phyloP scores from a whole-genome alignment of 2,113 vertebrate genomes.

The Butastur rufipennis region DNA sequence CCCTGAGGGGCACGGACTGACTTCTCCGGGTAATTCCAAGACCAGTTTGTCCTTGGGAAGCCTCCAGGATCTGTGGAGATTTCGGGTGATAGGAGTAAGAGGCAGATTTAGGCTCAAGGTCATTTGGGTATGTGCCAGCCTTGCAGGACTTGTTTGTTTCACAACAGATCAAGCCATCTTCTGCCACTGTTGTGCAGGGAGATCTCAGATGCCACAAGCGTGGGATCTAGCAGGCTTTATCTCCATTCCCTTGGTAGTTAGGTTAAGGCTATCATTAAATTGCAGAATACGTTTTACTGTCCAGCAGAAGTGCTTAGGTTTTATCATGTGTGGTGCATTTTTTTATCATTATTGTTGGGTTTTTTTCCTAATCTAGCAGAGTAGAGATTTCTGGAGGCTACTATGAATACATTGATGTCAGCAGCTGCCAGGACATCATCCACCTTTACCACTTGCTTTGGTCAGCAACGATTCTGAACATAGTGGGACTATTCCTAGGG shows the following conservation, averaged over 20 bases:
- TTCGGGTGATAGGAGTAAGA: not conserved
- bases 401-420: slow-evolving; percentile 95
- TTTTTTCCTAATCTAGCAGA: slow-evolving; percentile 65
- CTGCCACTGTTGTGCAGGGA: not conserved
- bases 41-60: not conserved
- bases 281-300: not conserved
- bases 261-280: not conserved
- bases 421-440: slow-evolving; percentile 95
- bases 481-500: slow-evolving; percentile 91
- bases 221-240: not conserved
- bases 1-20: not conserved
- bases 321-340: not conserved
- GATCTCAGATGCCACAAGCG: not conserved
- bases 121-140: not conserved
- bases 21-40: not conserved
- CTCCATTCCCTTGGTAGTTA: not conserved
- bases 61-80: not conserved
- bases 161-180: not conserved
- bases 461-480: slow-evolving; percentile 95
- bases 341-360: not conserved
- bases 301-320: not conserved
- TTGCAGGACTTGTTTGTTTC: not conserved
- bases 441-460: slow-evolving; percentile 96
- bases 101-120: not conserved
- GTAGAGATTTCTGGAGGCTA: slow-evolving; percentile 88